Conservation (phyloP, 2,797 vertebrate species). For the Phoxinus dragarum region DNA sequence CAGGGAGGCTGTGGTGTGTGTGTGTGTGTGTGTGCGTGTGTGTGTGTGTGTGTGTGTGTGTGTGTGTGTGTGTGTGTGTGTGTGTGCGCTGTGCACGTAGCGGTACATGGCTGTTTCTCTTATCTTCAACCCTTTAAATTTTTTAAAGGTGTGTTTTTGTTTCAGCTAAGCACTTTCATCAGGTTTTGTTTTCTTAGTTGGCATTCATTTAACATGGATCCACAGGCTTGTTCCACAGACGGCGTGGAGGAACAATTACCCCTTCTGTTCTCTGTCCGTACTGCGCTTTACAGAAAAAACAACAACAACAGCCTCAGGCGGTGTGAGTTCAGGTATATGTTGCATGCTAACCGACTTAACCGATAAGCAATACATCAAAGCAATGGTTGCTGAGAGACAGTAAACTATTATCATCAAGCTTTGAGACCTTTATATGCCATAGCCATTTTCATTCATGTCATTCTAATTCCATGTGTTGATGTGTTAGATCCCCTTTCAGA, state of each 20-base stretch:
- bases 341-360: background rate
- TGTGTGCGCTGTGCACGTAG: too few relatives aligned
- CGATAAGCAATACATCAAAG: slow-evolving; percentile 26
- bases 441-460: slow-evolving; percentile 14
- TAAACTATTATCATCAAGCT: slow-evolving; percentile 26
- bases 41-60: background rate
- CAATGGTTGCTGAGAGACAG: slow-evolving; percentile 34
- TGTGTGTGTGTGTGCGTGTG: too few relatives aligned
- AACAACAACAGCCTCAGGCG: background rate
- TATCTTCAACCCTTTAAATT: slow-evolving; percentile 28
- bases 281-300: background rate
- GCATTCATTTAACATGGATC: slow-evolving; percentile 30
- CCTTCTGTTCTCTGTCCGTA: slow-evolving; percentile 19
- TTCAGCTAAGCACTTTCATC: slow-evolving; percentile 36
- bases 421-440: background rate
- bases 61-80: too few relatives aligned
- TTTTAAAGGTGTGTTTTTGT: slow-evolving; percentile 43
- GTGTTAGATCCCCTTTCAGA: slow-evolving; percentile 19
- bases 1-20: background rate
- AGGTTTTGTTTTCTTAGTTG: slow-evolving; percentile 38
- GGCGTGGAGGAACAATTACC: slow-evolving; percentile 23
- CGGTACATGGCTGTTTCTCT: background rate
- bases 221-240: slow-evolving; percentile 12
- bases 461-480: slow-evolving; percentile 32
- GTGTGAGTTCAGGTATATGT: background rate